Evolutionary conservation across 2,888 invertebrate genomes (phyloP), one percentile per base, ranked within the genome.

Genomic region (Orchesella flavescens): DNA sequence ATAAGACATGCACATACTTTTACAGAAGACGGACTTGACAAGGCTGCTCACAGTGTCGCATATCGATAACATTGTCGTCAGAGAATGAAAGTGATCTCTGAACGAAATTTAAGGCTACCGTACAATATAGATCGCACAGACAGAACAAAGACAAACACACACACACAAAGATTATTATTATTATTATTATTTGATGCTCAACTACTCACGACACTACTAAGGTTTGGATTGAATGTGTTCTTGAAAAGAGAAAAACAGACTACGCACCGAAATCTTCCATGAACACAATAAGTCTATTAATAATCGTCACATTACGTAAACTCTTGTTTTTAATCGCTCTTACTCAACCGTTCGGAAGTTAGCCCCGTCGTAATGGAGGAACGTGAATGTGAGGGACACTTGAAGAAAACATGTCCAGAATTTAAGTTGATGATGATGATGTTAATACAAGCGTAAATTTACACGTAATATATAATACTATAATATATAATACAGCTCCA

Each of bases 21-120:
- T 81, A 43, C 81, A 81, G 69, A 81, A 81, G 74, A 81, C 63
- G 12, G n/a, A 63, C 17, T 75, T 81, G 53, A 81, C 61, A n/a
- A 74, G 24, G 61, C 44, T 69, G 68, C 49, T 59, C 34, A 81
- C 73, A 46, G 68, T 69, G 57, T 81, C 81, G 68, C 81, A 81
- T 19, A 81, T 59, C 17, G 81, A 81, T 44, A 80, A 65, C 80
- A 80, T 80, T 9, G 23, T 71, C 21, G 43, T 21, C 43, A 68
- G 44, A 46, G 10, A 17, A 13, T 9, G 46, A 44, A 21, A 17
- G 17, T 49, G 44, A 65, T 61, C 65, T n/a, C 34, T 12, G 65
- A 43, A 65, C 9, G 21, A 65, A 10, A 46, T 46, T 74, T 34
- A 34, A 34, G 34, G 43, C 17, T 4, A 59, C 17, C 15, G 53